Evolutionary conservation across 92 coral and sea anemone species (phyloP).

Genomic region (Epizoanthus illoricatus): DNA sequence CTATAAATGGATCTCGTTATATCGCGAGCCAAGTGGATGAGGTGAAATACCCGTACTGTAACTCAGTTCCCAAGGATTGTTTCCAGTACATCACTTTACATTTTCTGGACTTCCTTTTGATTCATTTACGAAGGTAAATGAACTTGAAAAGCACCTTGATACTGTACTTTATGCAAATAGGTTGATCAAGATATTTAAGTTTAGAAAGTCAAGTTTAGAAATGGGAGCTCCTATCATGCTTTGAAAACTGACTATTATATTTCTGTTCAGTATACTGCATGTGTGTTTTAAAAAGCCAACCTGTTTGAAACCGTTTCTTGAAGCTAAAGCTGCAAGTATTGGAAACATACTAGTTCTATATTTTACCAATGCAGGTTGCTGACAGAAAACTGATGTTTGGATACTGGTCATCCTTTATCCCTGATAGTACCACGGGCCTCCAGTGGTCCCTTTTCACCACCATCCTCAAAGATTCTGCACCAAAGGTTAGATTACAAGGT

Average conservation of each 20-base stretch:
- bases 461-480: slow-evolving; percentile 84
- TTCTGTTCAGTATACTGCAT: neutral
- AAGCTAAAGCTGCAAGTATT: no score
- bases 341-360: neutral
- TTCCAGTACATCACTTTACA: no score
- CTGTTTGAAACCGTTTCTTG: no score
- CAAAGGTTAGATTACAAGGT: slow-evolving; percentile 59
- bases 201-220: neutral
- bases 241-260: no score
- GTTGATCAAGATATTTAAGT: neutral
- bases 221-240: neutral
- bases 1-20: no score
- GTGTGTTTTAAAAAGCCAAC: neutral
- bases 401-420: slow-evolving; percentile 97
- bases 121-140: no score
- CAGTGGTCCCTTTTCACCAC: slow-evolving; percentile 93
- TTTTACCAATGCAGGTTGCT: slow-evolving; percentile 57
- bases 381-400: slow-evolving; percentile 91
- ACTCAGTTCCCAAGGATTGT: no score
- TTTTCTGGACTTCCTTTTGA: no score
- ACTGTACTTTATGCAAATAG: no score
- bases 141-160: no score
- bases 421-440: slow-evolving; percentile 78
- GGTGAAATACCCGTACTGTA: no score
- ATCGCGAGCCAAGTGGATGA: no score